Conservation (phyloP, 92 coral and sea anemone species). For the Paramuricea clavata region DNA sequence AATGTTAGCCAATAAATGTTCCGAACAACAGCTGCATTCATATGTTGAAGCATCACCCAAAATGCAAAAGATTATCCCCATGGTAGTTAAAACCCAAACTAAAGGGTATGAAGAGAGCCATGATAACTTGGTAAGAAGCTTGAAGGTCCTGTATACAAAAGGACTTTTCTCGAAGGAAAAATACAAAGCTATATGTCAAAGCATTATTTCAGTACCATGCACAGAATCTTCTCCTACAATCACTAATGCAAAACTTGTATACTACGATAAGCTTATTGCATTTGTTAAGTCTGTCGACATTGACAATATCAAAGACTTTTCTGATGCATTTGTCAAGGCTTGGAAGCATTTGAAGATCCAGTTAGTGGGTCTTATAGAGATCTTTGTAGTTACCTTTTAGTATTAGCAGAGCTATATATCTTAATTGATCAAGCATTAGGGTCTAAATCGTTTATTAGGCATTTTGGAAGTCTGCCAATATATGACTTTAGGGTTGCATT, state of each 20-base stretch:
- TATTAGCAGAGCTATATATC: slow-evolving; percentile 49
- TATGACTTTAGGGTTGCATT: neutral
- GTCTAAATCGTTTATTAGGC: neutral
- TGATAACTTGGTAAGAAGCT: slow-evolving; percentile 39
- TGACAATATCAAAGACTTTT: slow-evolving; percentile 43
- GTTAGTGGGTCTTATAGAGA: slow-evolving; percentile 44
- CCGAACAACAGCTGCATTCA: slow-evolving; percentile 55
- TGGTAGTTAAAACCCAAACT: slow-evolving; percentile 61
- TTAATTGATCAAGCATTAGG: slow-evolving; percentile 44
- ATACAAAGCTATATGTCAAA: slow-evolving; percentile 48
- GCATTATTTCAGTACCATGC: neutral
- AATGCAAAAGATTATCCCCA: slow-evolving; percentile 60
- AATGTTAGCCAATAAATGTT: slow-evolving; percentile 63
- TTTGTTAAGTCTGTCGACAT: slow-evolving; percentile 40
- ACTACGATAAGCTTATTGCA: slow-evolving; percentile 47
- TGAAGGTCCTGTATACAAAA: slow-evolving; percentile 58
- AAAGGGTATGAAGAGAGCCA: slow-evolving; percentile 59
- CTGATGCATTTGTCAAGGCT: slow-evolving; percentile 36
- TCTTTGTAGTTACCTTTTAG: slow-evolving; percentile 34
- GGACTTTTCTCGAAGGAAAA: neutral
- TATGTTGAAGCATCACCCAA: slow-evolving; percentile 62
- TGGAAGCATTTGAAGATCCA: slow-evolving; percentile 45
- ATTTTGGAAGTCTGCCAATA: slow-evolving; percentile 2
- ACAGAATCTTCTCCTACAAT: neutral
- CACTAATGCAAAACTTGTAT: slow-evolving; percentile 18